phyloP scores from a whole-genome alignment of 2,113 vertebrate genomes.

The Theristicus caerulescens region DNA sequence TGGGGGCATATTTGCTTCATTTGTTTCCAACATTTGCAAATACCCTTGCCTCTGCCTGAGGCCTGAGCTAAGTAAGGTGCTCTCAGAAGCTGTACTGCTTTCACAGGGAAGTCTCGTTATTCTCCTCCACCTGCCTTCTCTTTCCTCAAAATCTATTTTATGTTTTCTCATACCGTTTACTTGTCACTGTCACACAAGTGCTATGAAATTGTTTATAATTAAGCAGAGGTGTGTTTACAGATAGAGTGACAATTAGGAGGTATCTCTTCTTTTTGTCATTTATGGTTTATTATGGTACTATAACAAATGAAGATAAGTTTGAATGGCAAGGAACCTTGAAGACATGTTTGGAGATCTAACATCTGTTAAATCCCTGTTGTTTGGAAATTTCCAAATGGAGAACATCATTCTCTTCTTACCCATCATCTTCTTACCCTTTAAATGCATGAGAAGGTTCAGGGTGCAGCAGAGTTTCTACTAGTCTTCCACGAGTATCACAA shows the following conservation, averaged over 20 bases:
- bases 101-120: not conserved
- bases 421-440: not conserved
- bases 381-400: not conserved
- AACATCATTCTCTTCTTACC: not conserved
- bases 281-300: not conserved
- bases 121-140: not conserved
- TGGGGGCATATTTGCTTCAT: not conserved
- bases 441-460: not conserved
- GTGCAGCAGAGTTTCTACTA: not conserved
- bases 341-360: not conserved
- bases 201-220: not conserved
- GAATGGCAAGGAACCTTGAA: not conserved
- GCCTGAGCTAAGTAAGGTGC: not conserved
- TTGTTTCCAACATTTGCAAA: not conserved
- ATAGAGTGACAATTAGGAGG: not conserved
- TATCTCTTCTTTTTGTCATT: not conserved
- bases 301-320: not conserved
- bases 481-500: not conserved
- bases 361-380: not conserved
- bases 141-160: not conserved
- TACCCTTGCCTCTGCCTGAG: not conserved
- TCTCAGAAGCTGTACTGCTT: not conserved
- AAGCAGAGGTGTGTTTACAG: not conserved
- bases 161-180: not conserved
- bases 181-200: not conserved